Evolutionary conservation across 2,888 invertebrate genomes (phyloP).

Genomic region (Dynastes grantii): DNA sequence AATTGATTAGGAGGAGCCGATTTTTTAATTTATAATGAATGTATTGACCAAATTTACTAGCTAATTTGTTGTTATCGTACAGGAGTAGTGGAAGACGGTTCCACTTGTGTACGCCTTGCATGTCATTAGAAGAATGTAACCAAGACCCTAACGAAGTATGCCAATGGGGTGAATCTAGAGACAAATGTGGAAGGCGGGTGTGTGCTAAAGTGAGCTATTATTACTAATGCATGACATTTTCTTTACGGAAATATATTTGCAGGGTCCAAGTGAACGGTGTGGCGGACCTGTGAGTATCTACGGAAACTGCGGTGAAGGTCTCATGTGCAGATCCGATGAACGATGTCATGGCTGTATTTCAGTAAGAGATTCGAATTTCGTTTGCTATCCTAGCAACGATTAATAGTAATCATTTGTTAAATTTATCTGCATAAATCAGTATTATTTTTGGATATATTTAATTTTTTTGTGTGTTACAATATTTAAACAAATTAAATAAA

Average conservation of each 20-base stretch:
- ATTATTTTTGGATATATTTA: slow-evolving; percentile 45
- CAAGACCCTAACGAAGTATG: slow-evolving; percentile 62
- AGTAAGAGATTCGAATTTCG: slow-evolving; percentile 39
- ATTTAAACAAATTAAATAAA: slow-evolving; percentile 38
- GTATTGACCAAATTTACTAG: not conserved
- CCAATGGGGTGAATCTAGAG: slow-evolving; percentile 66
- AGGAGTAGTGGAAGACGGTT: slow-evolving; percentile 52
- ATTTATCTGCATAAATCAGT: slow-evolving; percentile 15
- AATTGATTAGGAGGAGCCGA: not conserved
- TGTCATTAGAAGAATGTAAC: slow-evolving; percentile 63
- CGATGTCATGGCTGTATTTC: slow-evolving; percentile 68
- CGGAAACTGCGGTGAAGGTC: slow-evolving; percentile 66
- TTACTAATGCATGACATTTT: not conserved
- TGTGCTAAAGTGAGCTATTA: slow-evolving; percentile 66
- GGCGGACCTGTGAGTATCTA: slow-evolving; percentile 63
- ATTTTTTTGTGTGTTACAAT: slow-evolving; percentile 23
- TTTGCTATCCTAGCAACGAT: slow-evolving; percentile 34
- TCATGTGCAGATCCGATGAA: slow-evolving; percentile 66
- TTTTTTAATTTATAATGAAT: no score
- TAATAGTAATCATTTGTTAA: slow-evolving; percentile 13
- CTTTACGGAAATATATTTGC: slow-evolving; percentile 48
- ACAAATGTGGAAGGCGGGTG: slow-evolving; percentile 64
- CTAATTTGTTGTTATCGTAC: slow-evolving; percentile 41
- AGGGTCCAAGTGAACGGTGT: slow-evolving; percentile 68
- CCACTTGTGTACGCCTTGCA: slow-evolving; percentile 59